phyloP scores from a whole-genome alignment of 2,888 invertebrate species.

The Cephalotes varians region DNA sequence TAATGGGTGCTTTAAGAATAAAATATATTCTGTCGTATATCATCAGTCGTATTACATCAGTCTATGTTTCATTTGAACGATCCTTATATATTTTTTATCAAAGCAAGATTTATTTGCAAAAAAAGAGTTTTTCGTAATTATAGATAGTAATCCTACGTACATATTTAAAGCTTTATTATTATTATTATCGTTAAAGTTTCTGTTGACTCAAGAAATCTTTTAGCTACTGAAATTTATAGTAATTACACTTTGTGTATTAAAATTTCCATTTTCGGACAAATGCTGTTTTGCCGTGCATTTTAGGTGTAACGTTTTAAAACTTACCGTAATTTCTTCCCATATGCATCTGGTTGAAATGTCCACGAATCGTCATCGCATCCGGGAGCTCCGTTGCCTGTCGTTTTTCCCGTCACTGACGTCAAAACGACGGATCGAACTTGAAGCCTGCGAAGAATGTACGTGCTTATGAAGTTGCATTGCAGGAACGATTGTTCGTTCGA shows the following conservation, averaged over 20 bases:
- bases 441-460: conserved; percentile 16
- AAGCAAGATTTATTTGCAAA: background rate
- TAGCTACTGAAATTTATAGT: background rate
- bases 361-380: conserved; percentile 44
- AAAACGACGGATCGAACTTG: conserved; percentile 16
- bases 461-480: background rate
- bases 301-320: conserved; percentile 8
- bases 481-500: conserved; percentile 23
- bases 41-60: no score
- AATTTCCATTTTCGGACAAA: background rate
- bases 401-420: background rate
- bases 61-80: no score
- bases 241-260: background rate
- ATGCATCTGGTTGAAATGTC: conserved; percentile 24
- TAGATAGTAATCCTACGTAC: background rate
- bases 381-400: conserved; percentile 13
- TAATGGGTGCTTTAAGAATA: no score
- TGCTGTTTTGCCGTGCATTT: background rate
- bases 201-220: background rate
- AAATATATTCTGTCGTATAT: no score
- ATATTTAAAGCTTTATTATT: background rate
- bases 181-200: background rate
- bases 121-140: background rate
- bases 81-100: background rate
- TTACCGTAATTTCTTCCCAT: conserved; percentile 1